Conservation (phyloP, 2,797 vertebrate species). For the Liparis tanakae region DNA sequence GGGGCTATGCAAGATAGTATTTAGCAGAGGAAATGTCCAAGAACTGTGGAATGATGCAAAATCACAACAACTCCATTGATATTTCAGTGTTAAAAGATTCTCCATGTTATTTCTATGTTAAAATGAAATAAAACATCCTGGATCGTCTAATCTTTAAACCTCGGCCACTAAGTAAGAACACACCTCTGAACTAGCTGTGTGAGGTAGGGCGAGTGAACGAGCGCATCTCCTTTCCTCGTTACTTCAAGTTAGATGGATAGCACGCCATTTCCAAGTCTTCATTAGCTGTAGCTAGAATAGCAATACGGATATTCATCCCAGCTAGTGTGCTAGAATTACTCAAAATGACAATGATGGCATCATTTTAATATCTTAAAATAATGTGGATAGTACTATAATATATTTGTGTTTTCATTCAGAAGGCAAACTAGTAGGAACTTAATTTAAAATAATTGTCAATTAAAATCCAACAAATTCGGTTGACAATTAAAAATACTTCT, state of each 20-base stretch:
- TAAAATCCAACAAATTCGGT: conserved; percentile 17
- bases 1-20: not conserved
- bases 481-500: conserved; percentile 20
- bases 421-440: conserved; percentile 27
- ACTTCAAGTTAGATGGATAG: conserved; percentile 29
- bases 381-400: conserved; percentile 34
- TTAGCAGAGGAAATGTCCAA: not conserved
- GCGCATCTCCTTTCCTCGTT: conserved; percentile 34
- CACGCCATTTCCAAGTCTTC: conserved; percentile 29
- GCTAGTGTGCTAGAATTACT: not conserved
- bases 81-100: conserved; percentile 10
- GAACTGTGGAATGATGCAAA: not conserved
- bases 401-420: conserved; percentile 4
- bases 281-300: conserved; percentile 12
- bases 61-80: not conserved
- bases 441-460: conserved; percentile 35
- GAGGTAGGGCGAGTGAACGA: conserved; percentile 59
- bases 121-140: conserved; percentile 9
- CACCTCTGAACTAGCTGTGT: conserved; percentile 36
- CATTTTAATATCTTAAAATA: conserved; percentile 25
- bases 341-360: conserved; percentile 9
- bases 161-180: conserved; percentile 30
- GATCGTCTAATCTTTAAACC: conserved; percentile 6
- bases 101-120: not conserved
- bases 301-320: conserved; percentile 18